Evolutionary conservation across 35 echinoderm and acorn worm species (phyloP).

Genomic region (Heliocidaris tuberculata): DNA sequence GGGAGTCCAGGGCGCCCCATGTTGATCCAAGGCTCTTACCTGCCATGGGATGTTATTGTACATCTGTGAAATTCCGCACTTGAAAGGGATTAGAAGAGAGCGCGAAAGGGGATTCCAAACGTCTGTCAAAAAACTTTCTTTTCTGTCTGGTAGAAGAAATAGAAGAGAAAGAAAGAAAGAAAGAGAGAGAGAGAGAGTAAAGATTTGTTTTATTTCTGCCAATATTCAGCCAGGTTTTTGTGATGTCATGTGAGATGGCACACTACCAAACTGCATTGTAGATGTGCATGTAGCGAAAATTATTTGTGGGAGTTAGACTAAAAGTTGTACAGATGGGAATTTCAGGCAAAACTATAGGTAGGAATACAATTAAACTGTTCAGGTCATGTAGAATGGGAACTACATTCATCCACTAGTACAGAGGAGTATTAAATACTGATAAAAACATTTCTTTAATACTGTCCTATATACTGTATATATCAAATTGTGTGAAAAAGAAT

Average conservation of each 20-base stretch:
- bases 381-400: too few relatives aligned
- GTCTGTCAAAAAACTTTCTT: slow-evolving; percentile 23
- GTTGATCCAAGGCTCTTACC: slow-evolving; percentile 32
- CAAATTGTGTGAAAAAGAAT: too few relatives aligned
- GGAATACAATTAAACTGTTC: neutral
- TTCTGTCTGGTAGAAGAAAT: neutral
- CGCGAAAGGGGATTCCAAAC: slow-evolving; percentile 21
- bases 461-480: too few relatives aligned
- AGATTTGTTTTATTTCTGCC: neutral
- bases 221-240: neutral
- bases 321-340: neutral
- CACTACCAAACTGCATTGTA: neutral
- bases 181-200: neutral
- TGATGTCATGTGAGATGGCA: neutral
- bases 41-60: slow-evolving; percentile 36
- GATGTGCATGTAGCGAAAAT: neutral
- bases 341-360: neutral
- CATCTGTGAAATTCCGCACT: slow-evolving; percentile 42
- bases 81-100: slow-evolving; percentile 18
- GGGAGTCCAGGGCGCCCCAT: neutral
- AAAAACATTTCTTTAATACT: too few relatives aligned
- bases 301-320: neutral
- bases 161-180: neutral
- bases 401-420: too few relatives aligned
- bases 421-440: too few relatives aligned